These are phyloP conservation scores for Gadopsis bispinosus DNA, from an alignment of 2,797 vertebrate genomes.

Conservation along the genomic window DNA sequence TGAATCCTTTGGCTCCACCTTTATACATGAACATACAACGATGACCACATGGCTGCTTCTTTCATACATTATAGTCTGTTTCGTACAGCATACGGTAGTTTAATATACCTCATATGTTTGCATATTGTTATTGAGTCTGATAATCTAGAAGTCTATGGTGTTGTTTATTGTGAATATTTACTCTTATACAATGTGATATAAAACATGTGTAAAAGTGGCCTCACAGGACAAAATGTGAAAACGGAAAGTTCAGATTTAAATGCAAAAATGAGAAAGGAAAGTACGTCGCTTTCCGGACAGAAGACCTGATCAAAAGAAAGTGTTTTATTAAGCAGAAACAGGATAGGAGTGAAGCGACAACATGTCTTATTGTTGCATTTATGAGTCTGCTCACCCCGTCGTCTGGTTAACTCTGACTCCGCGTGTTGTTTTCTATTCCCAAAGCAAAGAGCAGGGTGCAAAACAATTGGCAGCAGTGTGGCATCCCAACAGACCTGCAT, in stretches of 20 bases:
- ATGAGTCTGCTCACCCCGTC: background rate
- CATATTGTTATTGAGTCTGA: background rate
- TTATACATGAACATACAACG: background rate
- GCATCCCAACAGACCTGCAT: conserved; percentile 20
- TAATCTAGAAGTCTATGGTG: background rate
- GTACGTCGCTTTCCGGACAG: background rate
- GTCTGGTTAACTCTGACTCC: background rate
- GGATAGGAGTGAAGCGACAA: background rate
- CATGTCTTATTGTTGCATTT: background rate
- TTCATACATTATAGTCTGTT: background rate
- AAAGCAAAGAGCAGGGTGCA: background rate
- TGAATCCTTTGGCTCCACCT: background rate
- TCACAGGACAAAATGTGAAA: background rate
- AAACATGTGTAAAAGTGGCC: background rate
- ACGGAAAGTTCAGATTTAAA: background rate
- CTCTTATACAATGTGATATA: background rate
- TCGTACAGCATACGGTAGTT: background rate
- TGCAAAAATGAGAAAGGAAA: background rate
- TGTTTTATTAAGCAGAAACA: background rate
- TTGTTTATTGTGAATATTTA: background rate
- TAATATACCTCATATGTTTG: background rate
- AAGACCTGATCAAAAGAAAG: background rate
- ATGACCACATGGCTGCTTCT: background rate
- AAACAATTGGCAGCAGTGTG: conserved; percentile 1
- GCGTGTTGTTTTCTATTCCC: background rate